These are phyloP conservation scores for Montipora capricornis DNA, from an alignment of 64 coral and sea anemone species.

Conservation along the genomic window DNA sequence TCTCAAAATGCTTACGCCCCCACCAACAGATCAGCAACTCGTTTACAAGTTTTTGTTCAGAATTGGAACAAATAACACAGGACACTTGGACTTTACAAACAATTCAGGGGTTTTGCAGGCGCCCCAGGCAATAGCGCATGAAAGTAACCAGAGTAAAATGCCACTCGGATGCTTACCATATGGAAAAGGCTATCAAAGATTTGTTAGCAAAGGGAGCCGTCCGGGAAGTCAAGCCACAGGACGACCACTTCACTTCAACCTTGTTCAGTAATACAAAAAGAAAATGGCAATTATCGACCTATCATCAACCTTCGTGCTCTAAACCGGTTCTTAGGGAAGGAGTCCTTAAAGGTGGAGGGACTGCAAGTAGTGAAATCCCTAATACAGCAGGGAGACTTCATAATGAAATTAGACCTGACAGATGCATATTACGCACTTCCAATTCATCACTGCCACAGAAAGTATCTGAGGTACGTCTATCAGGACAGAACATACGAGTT, in stretches of 20 bases:
- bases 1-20: not conserved
- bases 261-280: not conserved
- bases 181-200: not conserved
- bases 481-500: not conserved
- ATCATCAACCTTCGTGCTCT: no score
- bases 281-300: not conserved
- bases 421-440: no score
- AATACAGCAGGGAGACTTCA: no score
- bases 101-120: no score
- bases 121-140: no score
- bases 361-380: not conserved
- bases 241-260: not conserved
- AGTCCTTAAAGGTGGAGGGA: slow-evolving; percentile 25
- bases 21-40: no score
- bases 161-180: not conserved
- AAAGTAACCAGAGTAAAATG: no score
- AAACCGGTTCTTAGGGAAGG: not conserved
- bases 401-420: no score
- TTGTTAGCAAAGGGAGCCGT: not conserved
- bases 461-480: slow-evolving; percentile 37
- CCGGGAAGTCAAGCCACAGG: not conserved
- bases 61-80: no score
- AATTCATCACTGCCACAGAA: not conserved
- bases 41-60: no score
- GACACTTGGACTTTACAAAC: no score